A percentile compares a stretch with the other conserved stretches of the same genome.
These are phyloP conservation scores for Coleophora deauratella DNA, from an alignment of 2,888 invertebrate genomes.

Conservation along the genomic window DNA sequence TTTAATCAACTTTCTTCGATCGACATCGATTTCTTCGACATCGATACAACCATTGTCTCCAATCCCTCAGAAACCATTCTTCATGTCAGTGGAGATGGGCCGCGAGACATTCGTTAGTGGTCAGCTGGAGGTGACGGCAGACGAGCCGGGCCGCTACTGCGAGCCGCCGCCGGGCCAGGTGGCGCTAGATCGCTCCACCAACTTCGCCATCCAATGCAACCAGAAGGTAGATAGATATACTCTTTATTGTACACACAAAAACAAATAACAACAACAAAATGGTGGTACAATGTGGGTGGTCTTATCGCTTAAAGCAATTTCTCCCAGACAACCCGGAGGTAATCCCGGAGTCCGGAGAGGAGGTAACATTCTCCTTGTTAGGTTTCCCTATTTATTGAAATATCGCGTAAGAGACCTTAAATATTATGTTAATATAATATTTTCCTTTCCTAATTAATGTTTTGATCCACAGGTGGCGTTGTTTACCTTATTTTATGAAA, in stretches of 20 bases:
- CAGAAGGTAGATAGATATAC: conserved; percentile 36
- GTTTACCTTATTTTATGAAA: conserved; percentile 77
- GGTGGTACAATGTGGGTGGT: too few relatives aligned
- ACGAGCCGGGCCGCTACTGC: conserved; percentile 51
- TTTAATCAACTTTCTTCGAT: too few relatives aligned
- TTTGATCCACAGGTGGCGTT: conserved; percentile 64
- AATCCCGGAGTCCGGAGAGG: too few relatives aligned
- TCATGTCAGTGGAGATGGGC: conserved; percentile 50
- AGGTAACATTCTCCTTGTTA: too few relatives aligned
- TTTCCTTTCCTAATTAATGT: neutral
- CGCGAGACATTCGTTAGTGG: conserved; percentile 56
- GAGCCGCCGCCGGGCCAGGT: conserved; percentile 39
- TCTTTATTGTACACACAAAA: neutral
- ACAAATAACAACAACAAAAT: too few relatives aligned
- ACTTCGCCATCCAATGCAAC: conserved; percentile 47
- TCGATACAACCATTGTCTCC: too few relatives aligned
- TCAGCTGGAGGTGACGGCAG: conserved; percentile 33
- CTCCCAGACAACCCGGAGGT: too few relatives aligned
- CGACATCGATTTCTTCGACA: too few relatives aligned
- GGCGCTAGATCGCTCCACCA: conserved; percentile 37
- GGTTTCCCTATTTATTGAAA: too few relatives aligned
- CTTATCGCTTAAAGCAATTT: too few relatives aligned
- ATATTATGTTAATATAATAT: too few relatives aligned
- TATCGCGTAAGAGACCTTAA: too few relatives aligned
- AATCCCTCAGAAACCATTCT: conserved; percentile 48